These are phyloP conservation scores for Colostygia pectinataria DNA, from an alignment of 2,888 invertebrate species.

Conservation along the genomic window DNA sequence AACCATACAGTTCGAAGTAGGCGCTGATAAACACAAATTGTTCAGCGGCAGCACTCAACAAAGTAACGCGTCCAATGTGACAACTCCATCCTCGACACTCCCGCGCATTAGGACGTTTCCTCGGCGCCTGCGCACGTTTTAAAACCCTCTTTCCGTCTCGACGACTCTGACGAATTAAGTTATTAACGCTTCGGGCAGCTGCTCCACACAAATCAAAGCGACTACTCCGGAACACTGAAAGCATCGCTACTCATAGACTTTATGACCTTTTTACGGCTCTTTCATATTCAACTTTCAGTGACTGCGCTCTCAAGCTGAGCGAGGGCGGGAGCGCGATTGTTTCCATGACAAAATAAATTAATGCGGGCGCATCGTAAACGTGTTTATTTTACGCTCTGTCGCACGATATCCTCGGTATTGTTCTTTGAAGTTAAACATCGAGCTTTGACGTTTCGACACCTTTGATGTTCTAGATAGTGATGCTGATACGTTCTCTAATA, in stretches of 20 bases:
- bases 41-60: slow-evolving; percentile 52
- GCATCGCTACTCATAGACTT: slow-evolving; percentile 66
- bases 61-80: slow-evolving; percentile 43
- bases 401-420: slow-evolving; percentile 59
- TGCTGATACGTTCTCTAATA: slow-evolving; percentile 42
- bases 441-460: slow-evolving; percentile 53
- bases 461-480: slow-evolving; percentile 64
- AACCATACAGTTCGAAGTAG: slow-evolving; percentile 52
- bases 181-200: slow-evolving; percentile 80
- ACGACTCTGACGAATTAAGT: slow-evolving; percentile 81
- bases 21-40: slow-evolving; percentile 69
- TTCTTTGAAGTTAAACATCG: slow-evolving; percentile 65
- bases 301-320: slow-evolving; percentile 42
- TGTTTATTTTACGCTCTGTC: slow-evolving; percentile 61
- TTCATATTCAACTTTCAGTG: slow-evolving; percentile 75
- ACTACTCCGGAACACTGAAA: slow-evolving; percentile 63
- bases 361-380: slow-evolving; percentile 66
- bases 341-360: slow-evolving; percentile 74
- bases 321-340: slow-evolving; percentile 62
- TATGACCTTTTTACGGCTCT: slow-evolving; percentile 76
- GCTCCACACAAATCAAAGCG: slow-evolving; percentile 80
- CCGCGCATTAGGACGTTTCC: slow-evolving; percentile 63
- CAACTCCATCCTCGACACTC: slow-evolving; percentile 55
- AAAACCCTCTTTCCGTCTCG: slow-evolving; percentile 73
- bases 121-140: slow-evolving; percentile 67